Conservation (phyloP, 2,797 vertebrate genomes). For the Coregonus ussuriensis region DNA sequence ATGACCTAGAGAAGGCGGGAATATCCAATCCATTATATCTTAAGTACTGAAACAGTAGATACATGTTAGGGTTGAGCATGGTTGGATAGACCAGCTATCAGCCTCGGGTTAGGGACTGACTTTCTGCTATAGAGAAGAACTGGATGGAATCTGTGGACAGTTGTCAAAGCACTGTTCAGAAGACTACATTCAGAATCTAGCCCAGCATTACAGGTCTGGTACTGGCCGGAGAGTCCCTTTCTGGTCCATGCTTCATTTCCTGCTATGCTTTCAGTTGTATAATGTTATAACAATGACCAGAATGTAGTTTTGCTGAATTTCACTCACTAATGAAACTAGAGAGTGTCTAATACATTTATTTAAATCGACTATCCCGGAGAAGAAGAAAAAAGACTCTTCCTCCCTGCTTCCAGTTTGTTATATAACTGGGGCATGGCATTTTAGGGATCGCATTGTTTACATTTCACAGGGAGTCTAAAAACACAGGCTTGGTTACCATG, state of each 20-base stretch:
- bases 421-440: slow-evolving; percentile 32
- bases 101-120: slow-evolving; percentile 15
- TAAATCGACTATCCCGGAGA: background rate
- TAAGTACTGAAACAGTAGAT: background rate
- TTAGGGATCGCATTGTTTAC: slow-evolving; percentile 30
- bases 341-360: background rate
- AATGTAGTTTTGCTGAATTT: too few relatives aligned
- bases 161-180: background rate
- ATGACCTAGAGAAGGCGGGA: slow-evolving; percentile 25
- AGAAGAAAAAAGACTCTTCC: too few relatives aligned
- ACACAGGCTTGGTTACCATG: slow-evolving; percentile 37
- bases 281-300: background rate
- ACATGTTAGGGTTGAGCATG: slow-evolving; percentile 7
- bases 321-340: too few relatives aligned
- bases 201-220: too few relatives aligned
- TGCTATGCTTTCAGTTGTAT: background rate
- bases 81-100: slow-evolving; percentile 28
- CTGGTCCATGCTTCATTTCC: background rate
- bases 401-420: slow-evolving; percentile 53
- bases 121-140: background rate
- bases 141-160: background rate
- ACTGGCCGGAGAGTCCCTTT: background rate
- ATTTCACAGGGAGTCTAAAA: slow-evolving; percentile 48
- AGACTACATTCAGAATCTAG: background rate
- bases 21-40: slow-evolving; percentile 12